Evolutionary conservation across 2,113 vertebrate genomes (phyloP).

Genomic region (Tetraodon nigroviridis): DNA sequence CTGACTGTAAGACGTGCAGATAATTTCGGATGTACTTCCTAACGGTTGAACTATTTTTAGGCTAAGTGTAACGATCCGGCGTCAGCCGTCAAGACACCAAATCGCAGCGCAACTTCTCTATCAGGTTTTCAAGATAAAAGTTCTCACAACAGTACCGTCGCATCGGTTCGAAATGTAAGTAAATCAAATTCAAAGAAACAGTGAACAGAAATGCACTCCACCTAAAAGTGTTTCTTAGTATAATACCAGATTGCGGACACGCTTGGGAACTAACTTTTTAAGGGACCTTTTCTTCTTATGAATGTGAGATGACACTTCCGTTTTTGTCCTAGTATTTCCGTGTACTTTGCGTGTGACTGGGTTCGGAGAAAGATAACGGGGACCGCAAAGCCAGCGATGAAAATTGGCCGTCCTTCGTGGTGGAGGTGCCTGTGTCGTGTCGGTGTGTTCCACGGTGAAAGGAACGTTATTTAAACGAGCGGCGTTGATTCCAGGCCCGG

Average conservation of each 20-base stretch:
- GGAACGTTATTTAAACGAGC: neutral
- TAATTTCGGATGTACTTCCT: neutral
- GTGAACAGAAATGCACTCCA: too few relatives aligned
- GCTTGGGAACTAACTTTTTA: too few relatives aligned
- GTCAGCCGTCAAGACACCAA: neutral
- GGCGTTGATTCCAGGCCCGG: neutral
- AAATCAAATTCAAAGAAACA: too few relatives aligned
- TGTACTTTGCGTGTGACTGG: conserved; percentile 10
- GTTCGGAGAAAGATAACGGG: conserved; percentile 49
- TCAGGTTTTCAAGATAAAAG: conserved; percentile 40
- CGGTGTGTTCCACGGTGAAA: neutral
- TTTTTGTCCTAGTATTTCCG: conserved; percentile 4
- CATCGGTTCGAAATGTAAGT: too few relatives aligned
- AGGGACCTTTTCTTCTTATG: conserved; percentile 24
- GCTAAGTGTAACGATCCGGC: conserved; percentile 1
- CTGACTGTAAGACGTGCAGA: neutral
- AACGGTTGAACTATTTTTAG: too few relatives aligned
- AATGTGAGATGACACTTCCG: conserved; percentile 6
- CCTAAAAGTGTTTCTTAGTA: too few relatives aligned
- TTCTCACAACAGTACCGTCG: neutral
- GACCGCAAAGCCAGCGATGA: neutral
- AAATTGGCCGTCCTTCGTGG: neutral
- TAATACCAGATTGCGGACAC: too few relatives aligned
- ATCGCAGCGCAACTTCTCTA: neutral
- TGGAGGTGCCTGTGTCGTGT: conserved; percentile 9